Percentiles rank a stretch among this genome's conserved stretches.
These are phyloP conservation scores for Fulica atra DNA, from an alignment of 2,113 vertebrate genomes.

Conservation along the genomic window DNA sequence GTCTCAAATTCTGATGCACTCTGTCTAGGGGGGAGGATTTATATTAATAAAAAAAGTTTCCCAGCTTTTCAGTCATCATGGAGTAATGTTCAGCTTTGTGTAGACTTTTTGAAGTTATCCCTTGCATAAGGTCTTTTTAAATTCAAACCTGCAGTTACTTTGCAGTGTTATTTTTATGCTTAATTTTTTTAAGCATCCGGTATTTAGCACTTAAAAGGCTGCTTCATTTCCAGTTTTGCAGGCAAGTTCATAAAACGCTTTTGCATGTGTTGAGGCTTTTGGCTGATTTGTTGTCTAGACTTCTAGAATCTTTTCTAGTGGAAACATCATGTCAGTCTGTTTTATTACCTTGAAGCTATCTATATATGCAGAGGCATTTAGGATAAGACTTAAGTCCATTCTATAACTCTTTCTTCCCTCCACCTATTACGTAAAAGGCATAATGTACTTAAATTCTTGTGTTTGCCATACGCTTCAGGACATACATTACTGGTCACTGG, in stretches of 20 bases:
- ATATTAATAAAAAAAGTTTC: background rate
- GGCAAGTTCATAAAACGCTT: slow-evolving; percentile 8
- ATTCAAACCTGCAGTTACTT: background rate
- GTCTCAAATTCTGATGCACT: background rate
- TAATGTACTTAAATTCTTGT: background rate
- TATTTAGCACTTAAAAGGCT: background rate
- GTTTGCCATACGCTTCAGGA: background rate
- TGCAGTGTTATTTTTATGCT: background rate
- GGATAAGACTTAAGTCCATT: background rate
- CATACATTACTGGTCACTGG: background rate
- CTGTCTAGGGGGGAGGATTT: background rate
- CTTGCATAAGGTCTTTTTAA: background rate
- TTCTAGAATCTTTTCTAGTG: background rate
- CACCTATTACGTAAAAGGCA: background rate
- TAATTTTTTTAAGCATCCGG: background rate
- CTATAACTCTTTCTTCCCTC: background rate
- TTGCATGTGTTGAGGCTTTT: slow-evolving; percentile 16
- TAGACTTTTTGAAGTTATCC: background rate
- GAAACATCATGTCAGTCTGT: background rate
- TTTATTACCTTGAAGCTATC: background rate
- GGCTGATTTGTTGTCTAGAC: slow-evolving; percentile 1
- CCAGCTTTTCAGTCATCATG: background rate
- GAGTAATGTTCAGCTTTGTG: background rate
- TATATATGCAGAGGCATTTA: background rate
- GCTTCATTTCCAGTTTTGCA: background rate